Evolutionary conservation across 2,797 vertebrate genomes (phyloP).

Genomic region (Epinephelus awoara): DNA sequence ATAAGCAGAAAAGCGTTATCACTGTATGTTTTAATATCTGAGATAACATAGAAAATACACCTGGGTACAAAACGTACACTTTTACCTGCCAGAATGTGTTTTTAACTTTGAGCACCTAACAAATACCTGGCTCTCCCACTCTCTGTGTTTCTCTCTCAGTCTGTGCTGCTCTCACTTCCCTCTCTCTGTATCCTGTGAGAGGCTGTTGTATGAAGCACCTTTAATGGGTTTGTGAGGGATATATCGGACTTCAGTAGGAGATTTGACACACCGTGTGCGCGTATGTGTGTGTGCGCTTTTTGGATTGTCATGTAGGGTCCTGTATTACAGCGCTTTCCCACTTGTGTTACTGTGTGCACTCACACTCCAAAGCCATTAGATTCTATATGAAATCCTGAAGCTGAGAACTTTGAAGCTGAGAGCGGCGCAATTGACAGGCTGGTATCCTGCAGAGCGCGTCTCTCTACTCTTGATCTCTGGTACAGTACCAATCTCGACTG

Average conservation of each 20-base stretch:
- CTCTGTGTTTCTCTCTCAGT: slow-evolving; percentile 44
- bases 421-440: slow-evolving; percentile 76
- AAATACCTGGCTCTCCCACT: slow-evolving; percentile 61
- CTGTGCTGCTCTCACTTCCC: slow-evolving; percentile 68
- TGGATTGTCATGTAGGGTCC: slow-evolving; percentile 79
- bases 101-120: slow-evolving; percentile 62
- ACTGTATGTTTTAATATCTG: slow-evolving; percentile 39
- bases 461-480: slow-evolving; percentile 73
- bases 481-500: slow-evolving; percentile 64
- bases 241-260: slow-evolving; percentile 78
- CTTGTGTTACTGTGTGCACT: slow-evolving; percentile 77
- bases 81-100: slow-evolving; percentile 52
- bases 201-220: slow-evolving; percentile 83
- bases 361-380: slow-evolving; percentile 85
- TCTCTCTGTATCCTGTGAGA: slow-evolving; percentile 72
- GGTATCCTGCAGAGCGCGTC: slow-evolving; percentile 73
- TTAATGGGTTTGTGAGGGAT: slow-evolving; percentile 84
- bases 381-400: slow-evolving; percentile 81
- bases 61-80: slow-evolving; percentile 26
- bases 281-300: slow-evolving; percentile 52
- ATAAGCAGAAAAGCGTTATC: slow-evolving; percentile 32
- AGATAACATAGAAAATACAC: slow-evolving; percentile 38
- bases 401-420: slow-evolving; percentile 80
- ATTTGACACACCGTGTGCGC: slow-evolving; percentile 67
- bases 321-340: slow-evolving; percentile 77